Evolutionary conservation across 64 coral and sea anemone genomes (phyloP).

Genomic region (Montipora capricornis): DNA sequence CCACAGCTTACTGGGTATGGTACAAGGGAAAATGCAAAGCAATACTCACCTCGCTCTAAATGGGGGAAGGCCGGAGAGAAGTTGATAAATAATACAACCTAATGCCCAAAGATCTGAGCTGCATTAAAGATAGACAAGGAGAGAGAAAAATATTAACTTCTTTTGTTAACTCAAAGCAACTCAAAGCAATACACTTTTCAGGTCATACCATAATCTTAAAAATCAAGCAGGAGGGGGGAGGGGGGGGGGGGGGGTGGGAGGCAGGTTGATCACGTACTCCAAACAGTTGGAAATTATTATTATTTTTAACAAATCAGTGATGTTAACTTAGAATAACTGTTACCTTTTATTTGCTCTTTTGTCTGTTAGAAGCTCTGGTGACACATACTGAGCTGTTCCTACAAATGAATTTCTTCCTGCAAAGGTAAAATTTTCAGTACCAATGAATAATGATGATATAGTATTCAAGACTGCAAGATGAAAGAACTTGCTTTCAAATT

Average conservation of each 20-base stretch:
- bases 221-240: too few species aligned
- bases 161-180: neutral
- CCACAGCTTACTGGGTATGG: too few species aligned
- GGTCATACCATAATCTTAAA: too few species aligned
- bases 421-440: neutral
- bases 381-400: constrained; percentile 99
- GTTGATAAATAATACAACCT: constrained; percentile 99
- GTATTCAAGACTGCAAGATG: too few species aligned
- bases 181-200: too few species aligned
- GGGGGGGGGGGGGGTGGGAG: too few species aligned
- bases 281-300: too few species aligned
- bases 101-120: constrained; percentile 99
- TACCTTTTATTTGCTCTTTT: constrained; percentile 93
- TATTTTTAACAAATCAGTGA: too few species aligned
- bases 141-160: neutral
- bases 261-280: too few species aligned
- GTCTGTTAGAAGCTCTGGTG: constrained; percentile 97
- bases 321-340: neutral
- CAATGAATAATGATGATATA: too few species aligned
- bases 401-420: constrained; percentile 98
- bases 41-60: constrained; percentile 92
- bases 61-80: constrained; percentile 94
- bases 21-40: neutral
- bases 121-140: constrained; percentile 14
- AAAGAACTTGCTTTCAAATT: too few species aligned